Conservation (phyloP, 2,888 invertebrate species). For the Apamea sordens region DNA sequence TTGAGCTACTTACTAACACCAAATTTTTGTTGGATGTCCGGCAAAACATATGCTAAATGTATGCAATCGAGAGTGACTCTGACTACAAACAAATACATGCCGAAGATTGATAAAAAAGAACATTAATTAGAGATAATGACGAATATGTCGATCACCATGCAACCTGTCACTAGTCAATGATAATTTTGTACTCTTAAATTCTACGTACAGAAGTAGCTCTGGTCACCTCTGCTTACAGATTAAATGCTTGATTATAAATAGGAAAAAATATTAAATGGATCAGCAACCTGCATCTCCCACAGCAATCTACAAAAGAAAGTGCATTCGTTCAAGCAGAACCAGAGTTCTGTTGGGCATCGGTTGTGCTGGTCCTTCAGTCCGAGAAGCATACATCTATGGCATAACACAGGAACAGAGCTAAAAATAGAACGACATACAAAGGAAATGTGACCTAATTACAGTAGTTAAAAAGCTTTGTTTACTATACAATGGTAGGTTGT, state of each 20-base stretch:
- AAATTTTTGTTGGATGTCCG: neutral
- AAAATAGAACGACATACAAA: conserved; percentile 44
- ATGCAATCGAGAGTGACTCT: no score
- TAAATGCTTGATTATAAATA: neutral
- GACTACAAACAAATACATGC: neutral
- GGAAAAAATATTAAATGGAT: neutral
- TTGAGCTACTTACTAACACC: neutral
- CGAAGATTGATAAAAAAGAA: neutral
- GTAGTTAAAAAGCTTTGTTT: conserved; percentile 25
- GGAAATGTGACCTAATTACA: conserved; percentile 51
- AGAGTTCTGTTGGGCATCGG: neutral
- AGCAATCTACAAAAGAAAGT: conserved; percentile 39
- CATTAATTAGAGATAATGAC: neutral
- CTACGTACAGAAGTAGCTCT: neutral
- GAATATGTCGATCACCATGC: conserved; percentile 18
- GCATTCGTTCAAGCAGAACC: conserved; percentile 24
- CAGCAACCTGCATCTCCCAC: neutral
- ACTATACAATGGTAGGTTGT: conserved; percentile 1
- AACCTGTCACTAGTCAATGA: conserved; percentile 20
- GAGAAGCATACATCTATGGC: conserved; percentile 15
- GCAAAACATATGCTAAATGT: neutral
- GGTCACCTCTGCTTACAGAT: neutral
- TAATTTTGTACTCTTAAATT: neutral
- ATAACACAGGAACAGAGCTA: conserved; percentile 36
- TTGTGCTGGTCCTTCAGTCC: conserved; percentile 7